Conservation (phyloP, 2,113 vertebrate genomes). For the Lipotes vexillifer region DNA sequence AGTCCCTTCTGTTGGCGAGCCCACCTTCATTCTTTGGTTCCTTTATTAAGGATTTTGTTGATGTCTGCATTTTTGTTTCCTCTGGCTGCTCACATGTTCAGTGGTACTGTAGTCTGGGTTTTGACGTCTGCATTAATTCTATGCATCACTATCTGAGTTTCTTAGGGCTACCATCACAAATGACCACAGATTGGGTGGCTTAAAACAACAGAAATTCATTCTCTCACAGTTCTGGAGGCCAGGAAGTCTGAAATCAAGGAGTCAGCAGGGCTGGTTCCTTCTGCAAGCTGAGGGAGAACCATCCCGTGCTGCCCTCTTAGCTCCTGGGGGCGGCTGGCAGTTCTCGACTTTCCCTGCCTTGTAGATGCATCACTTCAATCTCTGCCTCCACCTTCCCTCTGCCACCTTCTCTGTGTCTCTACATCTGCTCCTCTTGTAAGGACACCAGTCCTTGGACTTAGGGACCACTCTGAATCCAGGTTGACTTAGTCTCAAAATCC, state of each 20-base stretch:
- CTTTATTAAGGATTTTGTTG: background rate
- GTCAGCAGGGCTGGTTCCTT: background rate
- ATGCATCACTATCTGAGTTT: background rate
- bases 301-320: rapidly evolving
- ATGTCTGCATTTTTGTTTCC: background rate
- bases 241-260: conserved; percentile 5
- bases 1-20: background rate
- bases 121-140: background rate
- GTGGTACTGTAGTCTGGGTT: background rate
- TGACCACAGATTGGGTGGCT: background rate
- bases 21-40: background rate
- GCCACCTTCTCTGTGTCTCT: background rate
- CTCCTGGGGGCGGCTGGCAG: background rate
- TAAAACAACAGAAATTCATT: background rate
- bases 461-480: background rate
- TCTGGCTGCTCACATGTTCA: background rate
- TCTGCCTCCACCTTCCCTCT: background rate
- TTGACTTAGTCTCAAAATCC: background rate
- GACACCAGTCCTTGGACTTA: background rate
- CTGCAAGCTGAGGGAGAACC: background rate
- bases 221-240: background rate
- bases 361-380: rapidly evolving
- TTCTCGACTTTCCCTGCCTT: background rate
- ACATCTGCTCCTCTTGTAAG: background rate
- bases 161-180: background rate